Percentiles rank a stretch among this genome's conserved stretches.
Conservation (phyloP, 1,140 invertebrate genomes). For the Penaeus chinensis region DNA sequence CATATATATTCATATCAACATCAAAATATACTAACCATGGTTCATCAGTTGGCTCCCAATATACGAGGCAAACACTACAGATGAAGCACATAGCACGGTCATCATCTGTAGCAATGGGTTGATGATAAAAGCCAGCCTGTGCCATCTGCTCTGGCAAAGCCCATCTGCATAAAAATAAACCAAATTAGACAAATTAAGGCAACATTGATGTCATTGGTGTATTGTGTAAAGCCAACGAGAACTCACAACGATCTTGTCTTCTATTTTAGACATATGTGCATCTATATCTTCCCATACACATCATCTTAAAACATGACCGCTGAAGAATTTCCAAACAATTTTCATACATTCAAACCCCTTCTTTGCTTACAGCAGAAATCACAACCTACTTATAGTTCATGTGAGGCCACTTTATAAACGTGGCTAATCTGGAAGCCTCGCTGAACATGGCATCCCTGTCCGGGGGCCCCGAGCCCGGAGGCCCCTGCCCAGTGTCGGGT, state of each 20-base stretch:
- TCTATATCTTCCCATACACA: no score
- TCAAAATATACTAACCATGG: conserved; percentile 75
- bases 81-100: conserved; percentile 96
- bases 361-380: no score
- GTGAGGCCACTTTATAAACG: conserved; percentile 93
- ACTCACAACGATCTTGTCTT: no score
- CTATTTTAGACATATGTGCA: no score
- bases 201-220: background rate
- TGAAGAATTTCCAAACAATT: no score
- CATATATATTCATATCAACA: conserved; percentile 8
- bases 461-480: conserved; percentile 69
- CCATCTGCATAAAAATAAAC: conserved; percentile 77
- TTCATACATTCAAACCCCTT: no score
- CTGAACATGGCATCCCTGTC: conserved; percentile 87
- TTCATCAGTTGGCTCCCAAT: conserved; percentile 96
- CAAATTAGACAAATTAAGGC: background rate
- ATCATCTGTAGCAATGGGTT: conserved; percentile 87
- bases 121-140: conserved; percentile 94
- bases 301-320: no score
- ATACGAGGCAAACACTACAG: conserved; percentile 91
- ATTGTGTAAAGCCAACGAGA: no score
- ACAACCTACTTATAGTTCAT: conserved; percentile 91
- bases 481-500: conserved; percentile 64
- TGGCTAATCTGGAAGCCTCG: conserved; percentile 87
- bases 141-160: conserved; percentile 94